Percentiles rank a stretch among this genome's conserved stretches.
Evolutionary conservation across 2,113 vertebrate genomes (phyloP).

Genomic region (Rhipidura dahli): DNA sequence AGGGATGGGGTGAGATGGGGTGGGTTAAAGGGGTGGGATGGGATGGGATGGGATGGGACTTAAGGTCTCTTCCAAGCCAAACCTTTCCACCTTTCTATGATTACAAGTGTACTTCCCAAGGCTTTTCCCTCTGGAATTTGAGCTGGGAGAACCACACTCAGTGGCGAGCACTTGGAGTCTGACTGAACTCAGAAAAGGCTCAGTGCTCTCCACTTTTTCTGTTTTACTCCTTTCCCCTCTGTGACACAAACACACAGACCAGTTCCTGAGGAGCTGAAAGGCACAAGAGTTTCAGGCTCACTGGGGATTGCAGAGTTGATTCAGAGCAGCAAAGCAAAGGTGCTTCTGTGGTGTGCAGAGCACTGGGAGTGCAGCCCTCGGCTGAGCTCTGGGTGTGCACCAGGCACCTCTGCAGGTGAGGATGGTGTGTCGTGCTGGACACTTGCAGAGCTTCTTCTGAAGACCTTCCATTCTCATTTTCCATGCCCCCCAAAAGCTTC

Average conservation of each 20-base stretch:
- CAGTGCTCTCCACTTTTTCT: background rate
- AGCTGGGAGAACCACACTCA: background rate
- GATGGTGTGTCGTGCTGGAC: background rate
- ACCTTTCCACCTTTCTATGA: too few relatives aligned
- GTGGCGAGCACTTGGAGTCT: background rate
- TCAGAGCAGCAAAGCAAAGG: background rate
- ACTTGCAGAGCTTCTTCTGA: background rate
- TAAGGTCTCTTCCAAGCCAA: background rate
- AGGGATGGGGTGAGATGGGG: too few relatives aligned
- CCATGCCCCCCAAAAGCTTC: background rate
- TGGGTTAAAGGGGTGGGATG: too few relatives aligned
- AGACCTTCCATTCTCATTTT: background rate
- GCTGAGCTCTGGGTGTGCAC: background rate
- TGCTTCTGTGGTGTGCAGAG: background rate
- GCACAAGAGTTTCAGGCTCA: background rate
- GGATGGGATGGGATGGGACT: accelerated
- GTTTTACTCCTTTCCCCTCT: background rate
- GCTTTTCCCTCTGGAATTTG: background rate
- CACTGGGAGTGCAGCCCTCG: background rate
- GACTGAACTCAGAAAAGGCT: background rate
- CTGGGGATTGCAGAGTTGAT: background rate
- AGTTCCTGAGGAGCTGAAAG: background rate
- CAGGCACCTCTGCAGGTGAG: background rate
- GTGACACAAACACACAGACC: background rate
- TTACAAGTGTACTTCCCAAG: background rate